Conservation (phyloP, 1,140 invertebrate species). For the Helicoverpa zea region DNA sequence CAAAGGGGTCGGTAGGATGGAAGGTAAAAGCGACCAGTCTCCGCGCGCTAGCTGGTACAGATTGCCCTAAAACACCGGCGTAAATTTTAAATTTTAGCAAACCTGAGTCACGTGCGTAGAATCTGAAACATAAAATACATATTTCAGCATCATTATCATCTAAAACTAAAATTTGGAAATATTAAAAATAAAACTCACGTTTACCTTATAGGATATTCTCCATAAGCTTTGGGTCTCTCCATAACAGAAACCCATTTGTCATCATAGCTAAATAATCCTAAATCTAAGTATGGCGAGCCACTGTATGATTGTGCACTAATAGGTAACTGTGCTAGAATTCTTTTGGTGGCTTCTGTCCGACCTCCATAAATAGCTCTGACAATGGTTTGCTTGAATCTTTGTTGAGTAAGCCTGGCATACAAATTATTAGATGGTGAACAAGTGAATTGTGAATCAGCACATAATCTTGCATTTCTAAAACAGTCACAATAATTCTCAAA, state of each 20-base stretch:
- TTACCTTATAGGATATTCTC: slow-evolving; percentile 97
- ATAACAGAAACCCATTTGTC: slow-evolving; percentile 98
- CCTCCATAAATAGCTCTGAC: slow-evolving; percentile 95
- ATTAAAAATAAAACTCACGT: background rate
- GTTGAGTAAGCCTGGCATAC: slow-evolving; percentile 90
- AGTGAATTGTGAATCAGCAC: slow-evolving; percentile 94
- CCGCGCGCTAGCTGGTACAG: slow-evolving; percentile 87
- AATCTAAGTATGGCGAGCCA: slow-evolving; percentile 96
- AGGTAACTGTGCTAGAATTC: slow-evolving; percentile 96
- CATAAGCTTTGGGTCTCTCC: slow-evolving; percentile 97
- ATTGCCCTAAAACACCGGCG: slow-evolving; percentile 90
- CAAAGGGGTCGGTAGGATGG: slow-evolving; percentile 98
- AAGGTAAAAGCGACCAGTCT: slow-evolving; percentile 99
- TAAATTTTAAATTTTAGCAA: slow-evolving; percentile 96
- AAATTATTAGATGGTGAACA: slow-evolving; percentile 97
- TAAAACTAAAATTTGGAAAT: background rate
- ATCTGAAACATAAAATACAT: slow-evolving; percentile 87
- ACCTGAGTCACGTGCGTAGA: slow-evolving; percentile 96
- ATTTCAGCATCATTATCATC: background rate
- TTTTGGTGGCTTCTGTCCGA: slow-evolving; percentile 94
- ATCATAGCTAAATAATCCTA: slow-evolving; percentile 97
- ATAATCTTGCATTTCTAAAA: slow-evolving; percentile 95
- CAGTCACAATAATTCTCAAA: slow-evolving; percentile 98
- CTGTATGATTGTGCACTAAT: slow-evolving; percentile 98
- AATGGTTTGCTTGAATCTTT: slow-evolving; percentile 95